Evolutionary conservation across 2,113 vertebrate species (phyloP).

Genomic region (Megaceryle torquata): DNA sequence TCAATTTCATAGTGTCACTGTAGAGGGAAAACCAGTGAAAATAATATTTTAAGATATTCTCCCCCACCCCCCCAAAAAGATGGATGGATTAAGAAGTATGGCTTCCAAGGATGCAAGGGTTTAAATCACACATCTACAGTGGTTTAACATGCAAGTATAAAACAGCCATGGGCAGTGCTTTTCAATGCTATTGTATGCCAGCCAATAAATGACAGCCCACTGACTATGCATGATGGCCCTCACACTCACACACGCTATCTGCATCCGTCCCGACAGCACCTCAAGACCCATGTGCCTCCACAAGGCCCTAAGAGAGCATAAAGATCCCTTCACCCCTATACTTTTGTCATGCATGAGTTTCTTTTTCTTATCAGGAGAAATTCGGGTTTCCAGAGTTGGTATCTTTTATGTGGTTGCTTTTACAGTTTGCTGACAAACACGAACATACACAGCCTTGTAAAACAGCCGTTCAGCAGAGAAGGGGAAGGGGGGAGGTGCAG

Average conservation of each 20-base stretch:
- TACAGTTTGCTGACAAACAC: not conserved
- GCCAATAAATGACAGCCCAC: constrained; percentile 39
- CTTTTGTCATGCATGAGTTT: not conserved
- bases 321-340: not conserved
- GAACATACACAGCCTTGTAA: not conserved
- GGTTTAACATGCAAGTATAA: constrained; percentile 11
- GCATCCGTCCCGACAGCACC: not conserved
- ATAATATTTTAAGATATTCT: not conserved
- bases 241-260: not conserved
- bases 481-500: not conserved
- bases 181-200: constrained; percentile 17
- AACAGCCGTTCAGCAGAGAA: not conserved
- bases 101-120: not conserved
- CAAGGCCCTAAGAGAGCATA: not conserved
- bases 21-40: not conserved
- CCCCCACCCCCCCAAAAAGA: not conserved
- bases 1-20: not conserved
- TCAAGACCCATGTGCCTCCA: not conserved
- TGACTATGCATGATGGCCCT: not conserved
- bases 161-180: constrained; percentile 26
- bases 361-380: not conserved
- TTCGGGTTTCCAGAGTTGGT: not conserved
- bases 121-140: not conserved
- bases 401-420: not conserved
- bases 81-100: not conserved